These are phyloP conservation scores for Polyommatus icarus DNA, from an alignment of 2,888 invertebrate species.

Conservation along the genomic window DNA sequence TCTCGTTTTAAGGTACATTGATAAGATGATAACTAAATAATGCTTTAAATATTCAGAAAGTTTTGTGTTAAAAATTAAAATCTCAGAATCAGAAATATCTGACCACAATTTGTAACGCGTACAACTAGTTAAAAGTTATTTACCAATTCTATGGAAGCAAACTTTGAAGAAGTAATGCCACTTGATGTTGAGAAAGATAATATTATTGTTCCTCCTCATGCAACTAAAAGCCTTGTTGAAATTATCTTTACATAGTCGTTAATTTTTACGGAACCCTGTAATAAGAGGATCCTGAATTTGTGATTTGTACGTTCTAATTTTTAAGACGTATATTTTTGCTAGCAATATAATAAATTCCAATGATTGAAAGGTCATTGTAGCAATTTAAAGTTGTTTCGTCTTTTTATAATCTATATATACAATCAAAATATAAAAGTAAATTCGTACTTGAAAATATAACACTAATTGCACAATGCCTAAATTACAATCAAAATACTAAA, in stretches of 20 bases:
- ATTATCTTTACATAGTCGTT: background rate
- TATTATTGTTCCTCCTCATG: too few relatives aligned
- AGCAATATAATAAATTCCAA: background rate
- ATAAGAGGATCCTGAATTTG: background rate
- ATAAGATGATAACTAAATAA: constrained; percentile 3
- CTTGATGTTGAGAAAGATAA: too few relatives aligned
- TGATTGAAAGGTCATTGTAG: background rate
- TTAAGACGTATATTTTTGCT: background rate
- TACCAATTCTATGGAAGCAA: background rate
- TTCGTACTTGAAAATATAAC: background rate
- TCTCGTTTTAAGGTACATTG: background rate
- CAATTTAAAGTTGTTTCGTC: too few relatives aligned
- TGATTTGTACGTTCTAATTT: background rate
- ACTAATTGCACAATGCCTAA: background rate
- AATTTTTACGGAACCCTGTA: background rate
- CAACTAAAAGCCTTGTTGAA: background rate
- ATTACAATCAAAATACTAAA: background rate
- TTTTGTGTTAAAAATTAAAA: background rate
- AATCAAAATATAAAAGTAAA: too few relatives aligned
- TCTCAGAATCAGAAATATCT: background rate
- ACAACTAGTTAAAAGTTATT: background rate
- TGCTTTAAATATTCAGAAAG: background rate
- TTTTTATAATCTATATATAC: too few relatives aligned
- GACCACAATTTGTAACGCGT: background rate
- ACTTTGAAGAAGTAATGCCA: background rate